These are phyloP conservation scores for Drosophila mayri DNA, from an alignment of 1,140 invertebrate genomes.

Conservation along the genomic window DNA sequence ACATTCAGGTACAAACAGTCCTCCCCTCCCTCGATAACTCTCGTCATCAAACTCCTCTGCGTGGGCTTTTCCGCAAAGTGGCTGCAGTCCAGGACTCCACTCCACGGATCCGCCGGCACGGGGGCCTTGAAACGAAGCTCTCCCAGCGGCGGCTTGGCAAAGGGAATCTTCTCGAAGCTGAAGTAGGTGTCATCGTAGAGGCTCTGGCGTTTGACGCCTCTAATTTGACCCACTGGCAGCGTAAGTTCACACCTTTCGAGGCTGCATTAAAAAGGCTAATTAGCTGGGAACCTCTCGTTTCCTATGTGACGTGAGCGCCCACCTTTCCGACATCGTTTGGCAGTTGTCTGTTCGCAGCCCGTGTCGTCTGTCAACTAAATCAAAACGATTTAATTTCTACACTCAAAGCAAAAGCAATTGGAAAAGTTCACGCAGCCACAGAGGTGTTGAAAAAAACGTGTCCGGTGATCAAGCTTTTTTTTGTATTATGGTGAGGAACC, in stretches of 20 bases:
- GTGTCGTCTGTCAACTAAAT: conserved; percentile 40
- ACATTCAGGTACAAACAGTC: conserved; percentile 85
- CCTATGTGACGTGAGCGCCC: not conserved
- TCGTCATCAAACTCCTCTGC: conserved; percentile 54
- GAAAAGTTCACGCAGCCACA: conserved; percentile 37
- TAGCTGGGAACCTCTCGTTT: not conserved
- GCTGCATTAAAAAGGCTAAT: conserved; percentile 23
- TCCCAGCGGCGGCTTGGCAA: conserved; percentile 90
- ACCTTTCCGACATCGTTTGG: conserved; percentile 52
- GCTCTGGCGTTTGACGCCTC: conserved; percentile 53
- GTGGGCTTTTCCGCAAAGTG: conserved; percentile 58
- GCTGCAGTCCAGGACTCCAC: conserved; percentile 62
- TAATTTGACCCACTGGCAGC: conserved; percentile 63
- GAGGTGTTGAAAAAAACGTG: conserved; percentile 27
- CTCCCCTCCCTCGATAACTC: conserved; percentile 75
- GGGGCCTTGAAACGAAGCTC: conserved; percentile 87
- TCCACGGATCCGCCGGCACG: conserved; percentile 66
- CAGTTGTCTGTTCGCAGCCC: conserved; percentile 5
- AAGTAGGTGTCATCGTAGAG: conserved; percentile 76
- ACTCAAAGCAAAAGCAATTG: not conserved
- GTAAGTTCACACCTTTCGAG: conserved; percentile 36
- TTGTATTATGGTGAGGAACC: not conserved
- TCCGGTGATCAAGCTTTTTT: conserved; percentile 29
- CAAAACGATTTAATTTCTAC: not conserved
- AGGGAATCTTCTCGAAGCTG: conserved; percentile 89